Evolutionary conservation across 2,113 vertebrate species (phyloP).

Genomic region (Salvelinus alpinus): DNA sequence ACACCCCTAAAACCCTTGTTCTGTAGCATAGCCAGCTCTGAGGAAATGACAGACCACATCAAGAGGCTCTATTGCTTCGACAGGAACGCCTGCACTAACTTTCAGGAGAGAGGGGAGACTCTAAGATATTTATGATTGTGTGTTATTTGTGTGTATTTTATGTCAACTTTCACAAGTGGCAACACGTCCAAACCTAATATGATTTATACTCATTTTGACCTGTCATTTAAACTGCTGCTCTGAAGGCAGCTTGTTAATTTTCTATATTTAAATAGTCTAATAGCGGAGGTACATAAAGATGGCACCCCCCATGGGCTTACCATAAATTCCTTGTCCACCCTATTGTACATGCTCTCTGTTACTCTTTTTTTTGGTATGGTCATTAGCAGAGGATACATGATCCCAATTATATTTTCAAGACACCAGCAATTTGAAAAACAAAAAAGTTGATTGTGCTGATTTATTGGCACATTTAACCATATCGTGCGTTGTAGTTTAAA

Average conservation of each 20-base stretch:
- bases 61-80: conserved; percentile 65
- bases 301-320: too few relatives aligned
- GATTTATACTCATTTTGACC: conserved; percentile 18
- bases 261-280: neutral
- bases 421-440: too few relatives aligned
- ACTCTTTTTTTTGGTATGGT: too few relatives aligned
- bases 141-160: conserved; percentile 31
- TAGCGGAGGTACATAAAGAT: too few relatives aligned
- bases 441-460: too few relatives aligned
- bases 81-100: conserved; percentile 40
- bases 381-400: too few relatives aligned
- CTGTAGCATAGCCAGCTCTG: conserved; percentile 50
- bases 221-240: conserved; percentile 19
- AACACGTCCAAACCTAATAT: conserved; percentile 20
- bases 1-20: conserved; percentile 54
- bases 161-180: conserved; percentile 29
- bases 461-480: too few relatives aligned
- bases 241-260: neutral
- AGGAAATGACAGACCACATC: conserved; percentile 78
- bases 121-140: conserved; percentile 32
- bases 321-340: too few relatives aligned
- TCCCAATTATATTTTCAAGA: too few relatives aligned
- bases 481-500: too few relatives aligned
- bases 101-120: conserved; percentile 29
- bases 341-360: too few relatives aligned